Percentiles rank a stretch among this genome's conserved stretches.
Conservation (phyloP, 1,140 invertebrate genomes). For the Amyelois transitella region DNA sequence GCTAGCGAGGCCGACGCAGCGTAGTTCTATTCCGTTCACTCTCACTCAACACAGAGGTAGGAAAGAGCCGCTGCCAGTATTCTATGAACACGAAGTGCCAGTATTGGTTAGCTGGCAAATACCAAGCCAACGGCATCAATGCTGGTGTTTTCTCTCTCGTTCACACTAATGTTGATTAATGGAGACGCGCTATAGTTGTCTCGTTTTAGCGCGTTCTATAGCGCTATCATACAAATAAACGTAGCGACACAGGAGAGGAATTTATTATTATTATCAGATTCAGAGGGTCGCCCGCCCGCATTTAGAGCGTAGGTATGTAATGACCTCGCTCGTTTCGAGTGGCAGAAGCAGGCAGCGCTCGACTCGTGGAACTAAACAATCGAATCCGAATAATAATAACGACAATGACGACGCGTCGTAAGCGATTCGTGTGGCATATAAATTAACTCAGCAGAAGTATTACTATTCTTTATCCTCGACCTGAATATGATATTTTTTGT, state of each 20-base stretch:
- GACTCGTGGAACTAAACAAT: background rate
- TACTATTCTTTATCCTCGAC: too few species aligned
- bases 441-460: too few species aligned
- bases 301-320: constrained; percentile 28
- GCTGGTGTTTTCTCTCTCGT: constrained; percentile 24
- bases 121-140: constrained; percentile 34
- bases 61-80: constrained; percentile 37
- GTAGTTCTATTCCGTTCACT: constrained; percentile 55
- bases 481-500: too few species aligned
- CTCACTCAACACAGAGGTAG: constrained; percentile 42
- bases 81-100: constrained; percentile 55
- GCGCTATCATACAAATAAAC: constrained; percentile 31
- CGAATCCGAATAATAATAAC: constrained; percentile 37
- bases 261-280: constrained; percentile 40
- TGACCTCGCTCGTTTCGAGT: constrained; percentile 49
- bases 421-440: background rate
- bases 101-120: constrained; percentile 58
- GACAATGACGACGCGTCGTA: background rate
- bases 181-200: constrained; percentile 15
- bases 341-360: constrained; percentile 10
- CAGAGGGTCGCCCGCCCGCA: constrained; percentile 18
- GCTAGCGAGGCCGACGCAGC: constrained; percentile 28
- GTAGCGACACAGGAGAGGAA: constrained; percentile 17
- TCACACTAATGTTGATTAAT: constrained; percentile 17
- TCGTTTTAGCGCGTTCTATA: constrained; percentile 30